Conservation (phyloP, 2,888 invertebrate genomes). For the Stenchaetothrips biformis region DNA sequence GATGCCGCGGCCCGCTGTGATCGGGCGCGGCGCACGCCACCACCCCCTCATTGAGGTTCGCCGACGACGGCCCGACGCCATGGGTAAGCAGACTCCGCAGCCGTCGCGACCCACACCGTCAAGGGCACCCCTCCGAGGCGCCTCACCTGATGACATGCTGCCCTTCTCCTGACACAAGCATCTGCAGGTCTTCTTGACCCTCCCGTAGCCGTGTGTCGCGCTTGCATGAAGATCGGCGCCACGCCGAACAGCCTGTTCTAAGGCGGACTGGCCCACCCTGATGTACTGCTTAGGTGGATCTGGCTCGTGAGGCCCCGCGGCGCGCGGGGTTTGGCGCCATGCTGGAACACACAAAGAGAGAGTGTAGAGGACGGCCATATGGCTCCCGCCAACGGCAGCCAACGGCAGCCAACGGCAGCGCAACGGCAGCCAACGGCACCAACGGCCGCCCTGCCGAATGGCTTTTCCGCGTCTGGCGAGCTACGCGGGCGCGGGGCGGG, state of each 20-base stretch:
- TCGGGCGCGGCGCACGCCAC: no score
- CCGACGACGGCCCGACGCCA: no score
- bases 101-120: no score
- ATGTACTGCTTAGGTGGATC: conserved; percentile 63
- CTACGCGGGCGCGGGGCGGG: neutral
- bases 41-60: no score
- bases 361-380: neutral
- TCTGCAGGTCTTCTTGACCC: conserved; percentile 61
- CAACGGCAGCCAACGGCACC: no score
- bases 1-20: no score
- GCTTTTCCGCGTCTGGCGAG: no score
- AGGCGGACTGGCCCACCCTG: conserved; percentile 67
- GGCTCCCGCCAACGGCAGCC: no score
- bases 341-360: neutral
- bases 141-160: conserved; percentile 26
- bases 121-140: neutral
- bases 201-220: conserved; percentile 43
- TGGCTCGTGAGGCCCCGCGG: conserved; percentile 35
- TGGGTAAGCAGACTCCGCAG: no score
- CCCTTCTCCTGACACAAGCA: conserved; percentile 76
- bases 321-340: conserved; percentile 15
- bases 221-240: conserved; percentile 43
- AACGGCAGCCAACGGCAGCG: no score
- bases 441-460: no score
- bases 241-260: conserved; percentile 67